Evolutionary conservation across 2,113 vertebrate genomes (phyloP), one percentile per base, ranked within the genome.

Genomic region (Irena cyanogastra): DNA sequence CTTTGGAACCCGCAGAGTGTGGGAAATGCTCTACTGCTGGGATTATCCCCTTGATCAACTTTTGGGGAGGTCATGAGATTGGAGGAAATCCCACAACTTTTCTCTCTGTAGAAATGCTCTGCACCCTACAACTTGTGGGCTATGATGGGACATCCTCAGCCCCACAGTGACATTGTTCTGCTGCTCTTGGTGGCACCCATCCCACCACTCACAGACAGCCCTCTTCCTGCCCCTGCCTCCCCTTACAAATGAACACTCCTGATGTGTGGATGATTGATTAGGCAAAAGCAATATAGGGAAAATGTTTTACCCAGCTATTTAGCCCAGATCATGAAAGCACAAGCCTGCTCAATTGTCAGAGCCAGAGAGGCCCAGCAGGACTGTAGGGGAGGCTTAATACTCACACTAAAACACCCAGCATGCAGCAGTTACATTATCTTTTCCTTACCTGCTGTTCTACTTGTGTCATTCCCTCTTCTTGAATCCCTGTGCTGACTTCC

Each of bases 401-500:
- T 94, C 54, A 39, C 49, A 64, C 61, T 92, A 57, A 84, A 90
- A 90, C 75, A 89, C 35, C 35, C 80, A 90, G 90, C 27, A 2
- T 72, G 65, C 71, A 82, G 92, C 92, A 91, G 92, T 78, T 89
- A 33, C 37, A 57, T 92, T 96, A 95, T 96, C 89, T 96, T 93
- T 81, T 92, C 89, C 82, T 74, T 90, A 94, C 87, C 91, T 89
- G 93, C 92, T 96, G 93, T 92, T 96, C 94, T 65, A 94, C 92
- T 97, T 95, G 83, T 96, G 95, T 91, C 95, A 94, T 87, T 91
- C 35, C 76, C 79, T 69, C 89, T 78, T 77, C 87, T 89, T 1
- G 23, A 88, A 96, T 87, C 49, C 44, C 61, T 8, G 28, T 83
- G 75, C 56, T 21, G 61, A 91, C 84, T 97, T 82, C 82, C 71